Conservation (phyloP, 2,113 vertebrate genomes). For the Ceyx cyanopectus region DNA sequence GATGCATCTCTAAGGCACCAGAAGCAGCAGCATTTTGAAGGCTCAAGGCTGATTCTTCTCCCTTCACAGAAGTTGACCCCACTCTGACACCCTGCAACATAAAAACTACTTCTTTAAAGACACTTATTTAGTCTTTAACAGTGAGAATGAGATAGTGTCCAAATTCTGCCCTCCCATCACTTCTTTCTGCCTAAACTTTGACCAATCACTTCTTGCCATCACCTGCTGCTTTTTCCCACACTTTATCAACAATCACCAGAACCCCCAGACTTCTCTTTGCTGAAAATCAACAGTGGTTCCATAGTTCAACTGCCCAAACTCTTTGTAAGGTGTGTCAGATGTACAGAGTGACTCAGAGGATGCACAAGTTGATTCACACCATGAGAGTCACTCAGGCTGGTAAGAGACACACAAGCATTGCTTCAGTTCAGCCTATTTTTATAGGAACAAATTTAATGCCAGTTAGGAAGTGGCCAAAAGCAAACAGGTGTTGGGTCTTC, state of each 20-base stretch:
- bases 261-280: not conserved
- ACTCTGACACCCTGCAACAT: not conserved
- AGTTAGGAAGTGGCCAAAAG: rapidly evolving
- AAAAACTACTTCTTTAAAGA: not conserved
- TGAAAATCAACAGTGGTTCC: not conserved
- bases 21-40: not conserved
- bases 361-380: rapidly evolving
- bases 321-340: not conserved
- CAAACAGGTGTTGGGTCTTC: not conserved
- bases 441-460: not conserved
- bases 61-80: not conserved
- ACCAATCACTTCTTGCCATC: not conserved
- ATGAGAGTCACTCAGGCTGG: not conserved
- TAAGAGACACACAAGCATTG: not conserved
- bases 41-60: not conserved
- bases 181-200: not conserved
- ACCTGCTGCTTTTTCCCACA: not conserved
- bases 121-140: not conserved
- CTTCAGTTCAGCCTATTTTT: not conserved
- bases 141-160: not conserved
- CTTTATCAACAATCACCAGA: not conserved
- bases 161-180: not conserved
- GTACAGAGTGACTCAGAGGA: not conserved
- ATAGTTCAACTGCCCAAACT: not conserved
- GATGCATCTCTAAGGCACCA: not conserved